Percentiles rank a stretch among this genome's conserved stretches.
phyloP scores from a whole-genome alignment of 2,113 vertebrate species.

The Pitta sordida region DNA sequence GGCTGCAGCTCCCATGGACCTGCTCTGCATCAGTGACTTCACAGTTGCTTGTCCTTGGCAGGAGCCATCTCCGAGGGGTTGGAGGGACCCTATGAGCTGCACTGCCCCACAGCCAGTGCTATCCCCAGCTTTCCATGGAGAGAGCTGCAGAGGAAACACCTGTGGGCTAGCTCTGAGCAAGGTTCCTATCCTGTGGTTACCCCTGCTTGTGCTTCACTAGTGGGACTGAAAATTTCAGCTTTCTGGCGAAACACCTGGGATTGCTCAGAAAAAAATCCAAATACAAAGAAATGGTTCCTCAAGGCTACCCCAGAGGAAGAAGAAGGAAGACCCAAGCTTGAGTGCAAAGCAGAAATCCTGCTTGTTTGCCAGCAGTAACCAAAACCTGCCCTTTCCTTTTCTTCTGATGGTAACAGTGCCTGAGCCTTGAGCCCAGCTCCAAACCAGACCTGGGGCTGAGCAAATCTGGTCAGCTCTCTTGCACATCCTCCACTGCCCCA shows the following conservation, averaged over 20 bases:
- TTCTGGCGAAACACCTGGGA: not conserved
- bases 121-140: not conserved
- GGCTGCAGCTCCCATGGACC: not conserved
- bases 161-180: rapidly evolving
- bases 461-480: not conserved
- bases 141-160: not conserved
- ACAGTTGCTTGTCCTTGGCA: rapidly evolving
- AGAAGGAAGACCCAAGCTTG: not conserved
- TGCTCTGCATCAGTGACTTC: not conserved
- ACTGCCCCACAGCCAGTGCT: rapidly evolving
- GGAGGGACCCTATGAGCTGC: not conserved
- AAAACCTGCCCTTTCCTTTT: not conserved
- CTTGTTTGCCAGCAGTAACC: not conserved
- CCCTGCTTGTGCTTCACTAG: not conserved
- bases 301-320: not conserved
- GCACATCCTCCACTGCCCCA: not conserved
- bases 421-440: not conserved
- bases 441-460: not conserved
- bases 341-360: not conserved
- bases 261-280: not conserved
- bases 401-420: not conserved
- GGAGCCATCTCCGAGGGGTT: not conserved
- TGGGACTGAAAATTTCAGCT: not conserved
- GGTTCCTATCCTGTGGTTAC: not conserved
- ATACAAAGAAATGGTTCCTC: not conserved